These are phyloP conservation scores for Euleptes europaea DNA, from an alignment of 2,113 vertebrate species.

Conservation along the genomic window DNA sequence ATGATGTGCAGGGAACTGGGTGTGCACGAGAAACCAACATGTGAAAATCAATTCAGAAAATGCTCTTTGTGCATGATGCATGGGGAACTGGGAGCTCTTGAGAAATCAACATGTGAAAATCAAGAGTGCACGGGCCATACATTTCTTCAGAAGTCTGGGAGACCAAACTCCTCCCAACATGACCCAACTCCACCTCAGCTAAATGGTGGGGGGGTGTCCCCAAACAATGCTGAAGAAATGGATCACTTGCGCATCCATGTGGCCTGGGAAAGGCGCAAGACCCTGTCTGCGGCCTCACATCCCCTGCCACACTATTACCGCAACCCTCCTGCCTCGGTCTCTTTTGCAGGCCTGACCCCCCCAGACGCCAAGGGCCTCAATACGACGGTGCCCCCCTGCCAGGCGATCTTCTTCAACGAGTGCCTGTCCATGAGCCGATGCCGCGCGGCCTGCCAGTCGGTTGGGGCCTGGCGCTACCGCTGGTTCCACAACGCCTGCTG, in stretches of 20 bases:
- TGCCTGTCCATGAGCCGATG: slow-evolving; percentile 30
- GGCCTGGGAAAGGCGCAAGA: background rate
- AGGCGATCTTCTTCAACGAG: slow-evolving; percentile 29
- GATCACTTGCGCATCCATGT: background rate
- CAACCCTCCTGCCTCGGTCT: background rate
- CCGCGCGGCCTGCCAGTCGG: slow-evolving; percentile 7
- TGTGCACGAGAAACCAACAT: background rate
- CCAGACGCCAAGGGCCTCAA: background rate
- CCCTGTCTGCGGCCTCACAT: background rate
- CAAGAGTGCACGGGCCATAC: background rate
- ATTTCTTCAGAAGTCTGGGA: background rate
- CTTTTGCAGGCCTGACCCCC: background rate
- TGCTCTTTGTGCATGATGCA: background rate
- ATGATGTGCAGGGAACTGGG: background rate
- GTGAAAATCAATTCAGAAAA: no score
- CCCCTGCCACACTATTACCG: no score
- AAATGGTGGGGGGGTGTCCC: no score
- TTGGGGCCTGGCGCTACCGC: slow-evolving; percentile 29
- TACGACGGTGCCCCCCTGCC: background rate
- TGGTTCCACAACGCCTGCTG: slow-evolving; percentile 31
- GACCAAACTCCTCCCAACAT: background rate
- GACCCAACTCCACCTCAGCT: background rate
- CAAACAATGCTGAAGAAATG: background rate
- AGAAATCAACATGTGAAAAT: background rate
- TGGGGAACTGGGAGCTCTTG: background rate